Base-by-base conservation (phyloP, 2,888 invertebrate genomes). In the Acrobasis consociella region DNA sequence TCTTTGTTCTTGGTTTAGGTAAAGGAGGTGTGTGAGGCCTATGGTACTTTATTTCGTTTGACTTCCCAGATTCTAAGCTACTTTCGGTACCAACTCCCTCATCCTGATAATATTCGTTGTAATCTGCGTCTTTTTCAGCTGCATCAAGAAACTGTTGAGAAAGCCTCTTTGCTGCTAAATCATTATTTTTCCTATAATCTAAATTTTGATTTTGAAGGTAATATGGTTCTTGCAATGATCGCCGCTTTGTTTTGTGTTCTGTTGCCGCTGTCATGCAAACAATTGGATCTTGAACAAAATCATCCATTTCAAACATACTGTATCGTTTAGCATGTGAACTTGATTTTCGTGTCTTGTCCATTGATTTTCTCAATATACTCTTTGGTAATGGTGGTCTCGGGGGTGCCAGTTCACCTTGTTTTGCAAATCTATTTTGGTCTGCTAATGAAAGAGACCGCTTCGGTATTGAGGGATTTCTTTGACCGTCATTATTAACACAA, bases 281-380 rank as follows among this genome's bases (percentile, higher is more conserved):
- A 37, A 88, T 68, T 9, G 89, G 87, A 73, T 94, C 94, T 81
- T 91, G 89, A 59, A 90, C 76, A 53, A 94, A 90, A 63, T 93
- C 93, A 66, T 94, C 94, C 91, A 95, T 94, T 84, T 97, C 97
- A 76, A 96, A 95, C 96, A 97, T 96, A 76, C 97, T 97, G 80
- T 96, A 96, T 52, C 97, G 93, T 83, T 95, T 95, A 62, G 89
- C 87, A 65, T 93, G 93, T 15, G 92, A 82, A 71, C 82, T 87
- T 51, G 91, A 89, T 73, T 92, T 93, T 22, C 91, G 87, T 67
- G 93, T 92, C 78, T 93, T 93, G 72, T 94, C 93, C 77, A 93
- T 85, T 51, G 94, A 93, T 81, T 95, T 95, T 42, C 96, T 93
- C 62, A 96, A 87, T 74, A 96, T 96, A 68, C 96, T 95, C 77